phyloP scores from a whole-genome alignment of 2,113 vertebrate species.

The Ictidomys tridecemlineatus region DNA sequence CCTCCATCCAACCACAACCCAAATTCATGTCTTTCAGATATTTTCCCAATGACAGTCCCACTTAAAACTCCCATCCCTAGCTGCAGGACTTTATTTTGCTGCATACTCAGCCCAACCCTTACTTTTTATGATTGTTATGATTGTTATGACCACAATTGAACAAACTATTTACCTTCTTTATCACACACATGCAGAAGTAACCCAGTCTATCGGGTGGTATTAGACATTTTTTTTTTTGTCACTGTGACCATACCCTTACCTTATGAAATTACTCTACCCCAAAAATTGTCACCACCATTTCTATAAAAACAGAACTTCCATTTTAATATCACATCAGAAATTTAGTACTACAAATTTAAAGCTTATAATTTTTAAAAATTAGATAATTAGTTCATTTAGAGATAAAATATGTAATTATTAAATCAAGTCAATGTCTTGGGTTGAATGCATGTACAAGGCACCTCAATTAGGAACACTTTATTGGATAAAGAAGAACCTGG shows the following conservation, averaged over 20 bases:
- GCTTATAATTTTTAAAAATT: slow-evolving; percentile 5
- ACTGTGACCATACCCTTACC: neutral
- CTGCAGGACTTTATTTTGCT: neutral
- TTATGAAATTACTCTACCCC: neutral
- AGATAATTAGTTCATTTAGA: neutral
- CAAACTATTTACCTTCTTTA: slow-evolving; percentile 5
- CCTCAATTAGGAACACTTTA: neutral
- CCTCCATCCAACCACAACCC: neutral
- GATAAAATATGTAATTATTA: neutral
- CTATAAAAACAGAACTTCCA: neutral
- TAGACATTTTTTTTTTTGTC: too few species aligned
- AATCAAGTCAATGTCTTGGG: neutral
- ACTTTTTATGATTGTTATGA: neutral
- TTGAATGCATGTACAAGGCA: slow-evolving; percentile 32
- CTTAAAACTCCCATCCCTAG: neutral
- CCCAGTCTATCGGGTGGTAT: neutral
- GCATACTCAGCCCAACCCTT: neutral
- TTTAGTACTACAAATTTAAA: slow-evolving; percentile 1
- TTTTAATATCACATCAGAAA: neutral
- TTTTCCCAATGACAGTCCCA: neutral
- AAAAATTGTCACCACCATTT: neutral
- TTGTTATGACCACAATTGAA: neutral
- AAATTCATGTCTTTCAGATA: slow-evolving; percentile 36
- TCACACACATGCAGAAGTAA: slow-evolving; percentile 48
- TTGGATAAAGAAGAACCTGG: neutral